Conservation (phyloP, 2,888 invertebrate species). For the Dromius quadrimaculatus region DNA sequence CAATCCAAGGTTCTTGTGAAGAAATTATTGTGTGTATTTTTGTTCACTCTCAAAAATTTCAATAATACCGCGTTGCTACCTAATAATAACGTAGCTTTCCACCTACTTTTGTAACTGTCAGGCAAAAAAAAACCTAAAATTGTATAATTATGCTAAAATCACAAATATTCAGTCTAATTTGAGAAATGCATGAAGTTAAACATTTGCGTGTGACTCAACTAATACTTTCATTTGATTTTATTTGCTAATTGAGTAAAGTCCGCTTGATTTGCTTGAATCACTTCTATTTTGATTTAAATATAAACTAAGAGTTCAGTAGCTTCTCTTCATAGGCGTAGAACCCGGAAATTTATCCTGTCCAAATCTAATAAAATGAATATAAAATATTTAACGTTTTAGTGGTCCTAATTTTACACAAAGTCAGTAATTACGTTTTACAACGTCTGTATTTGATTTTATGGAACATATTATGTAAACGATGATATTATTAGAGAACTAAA, state of each 20-base stretch:
- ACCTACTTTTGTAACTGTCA: too few relatives aligned
- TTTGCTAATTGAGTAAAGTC: conserved; percentile 15
- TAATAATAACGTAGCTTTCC: conserved; percentile 5
- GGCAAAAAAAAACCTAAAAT: not conserved
- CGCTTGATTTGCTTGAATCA: conserved; percentile 20
- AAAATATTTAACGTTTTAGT: too few relatives aligned
- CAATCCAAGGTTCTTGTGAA: conserved; percentile 30
- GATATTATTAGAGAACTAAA: too few relatives aligned
- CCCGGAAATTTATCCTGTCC: conserved; percentile 1
- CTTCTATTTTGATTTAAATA: conserved; percentile 37
- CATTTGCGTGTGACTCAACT: not conserved
- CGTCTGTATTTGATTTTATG: too few relatives aligned
- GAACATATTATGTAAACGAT: too few relatives aligned
- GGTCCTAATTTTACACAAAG: too few relatives aligned
- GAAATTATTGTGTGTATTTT: conserved; percentile 23
- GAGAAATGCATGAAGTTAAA: not conserved
- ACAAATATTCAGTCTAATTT: not conserved
- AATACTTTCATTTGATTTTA: not conserved
- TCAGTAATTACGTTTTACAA: too few relatives aligned
- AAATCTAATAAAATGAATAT: too few relatives aligned
- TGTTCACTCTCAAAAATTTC: too few relatives aligned
- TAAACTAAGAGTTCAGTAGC: conserved; percentile 37
- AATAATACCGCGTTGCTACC: not conserved
- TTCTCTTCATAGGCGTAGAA: conserved; percentile 12
- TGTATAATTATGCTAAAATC: not conserved